Percentiles rank a stretch among this genome's conserved stretches.
Conservation (phyloP, 2,888 invertebrate species). For the Drosophila conformis region DNA sequence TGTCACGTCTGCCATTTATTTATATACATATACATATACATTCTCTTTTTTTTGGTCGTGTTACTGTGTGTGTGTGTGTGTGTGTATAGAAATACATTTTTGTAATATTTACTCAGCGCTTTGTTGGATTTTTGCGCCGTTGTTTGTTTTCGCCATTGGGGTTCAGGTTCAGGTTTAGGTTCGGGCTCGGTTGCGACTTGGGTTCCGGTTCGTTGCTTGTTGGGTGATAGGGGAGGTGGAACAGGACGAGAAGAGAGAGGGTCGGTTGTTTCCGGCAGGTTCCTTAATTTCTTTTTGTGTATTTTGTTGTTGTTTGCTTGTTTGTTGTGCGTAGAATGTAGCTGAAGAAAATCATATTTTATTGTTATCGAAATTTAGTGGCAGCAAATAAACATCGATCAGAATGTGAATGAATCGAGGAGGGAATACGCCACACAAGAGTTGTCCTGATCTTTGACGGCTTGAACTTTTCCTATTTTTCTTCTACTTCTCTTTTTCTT, state of each 20-base stretch:
- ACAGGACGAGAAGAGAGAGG: too few species aligned
- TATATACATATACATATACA: conserved; percentile 40
- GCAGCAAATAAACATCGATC: conserved; percentile 65
- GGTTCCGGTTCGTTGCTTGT: neutral
- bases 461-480: neutral
- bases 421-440: neutral
- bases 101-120: conserved; percentile 77
- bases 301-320: conserved; percentile 45
- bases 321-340: conserved; percentile 38
- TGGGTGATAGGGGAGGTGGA: neutral
- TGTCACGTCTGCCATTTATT: conserved; percentile 78
- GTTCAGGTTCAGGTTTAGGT: conserved; percentile 32
- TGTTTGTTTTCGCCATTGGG: conserved; percentile 63
- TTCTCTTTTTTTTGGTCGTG: conserved; percentile 27
- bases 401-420: conserved; percentile 7
- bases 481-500: neutral
- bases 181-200: conserved; percentile 4
- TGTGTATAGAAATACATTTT: conserved; percentile 66
- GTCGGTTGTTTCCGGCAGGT: conserved; percentile 52
- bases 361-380: conserved; percentile 77
- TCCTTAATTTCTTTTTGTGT: conserved; percentile 76
- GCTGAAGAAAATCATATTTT: conserved; percentile 76
- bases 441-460: neutral
- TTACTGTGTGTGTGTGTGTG: neutral
- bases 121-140: conserved; percentile 60